A percentile compares a stretch with the other conserved stretches of the same genome.
phyloP scores from a whole-genome alignment of 2,113 vertebrate genomes.

The Platysternon megacephalum region DNA sequence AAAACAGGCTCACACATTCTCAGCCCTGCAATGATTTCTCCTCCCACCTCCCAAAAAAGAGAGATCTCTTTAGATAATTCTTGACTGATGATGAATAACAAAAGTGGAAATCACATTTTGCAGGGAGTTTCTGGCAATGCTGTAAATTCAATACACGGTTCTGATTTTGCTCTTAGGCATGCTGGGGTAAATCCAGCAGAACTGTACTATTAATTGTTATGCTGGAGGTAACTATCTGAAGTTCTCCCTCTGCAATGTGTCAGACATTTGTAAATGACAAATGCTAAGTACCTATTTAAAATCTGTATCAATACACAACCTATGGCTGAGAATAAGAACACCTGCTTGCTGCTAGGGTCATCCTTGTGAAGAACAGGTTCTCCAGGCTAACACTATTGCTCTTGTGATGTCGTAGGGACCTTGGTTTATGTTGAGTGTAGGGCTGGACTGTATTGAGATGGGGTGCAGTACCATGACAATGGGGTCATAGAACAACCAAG shows the following conservation, averaged over 20 bases:
- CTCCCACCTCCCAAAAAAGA: neutral
- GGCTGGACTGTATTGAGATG: neutral
- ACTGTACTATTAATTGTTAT: neutral
- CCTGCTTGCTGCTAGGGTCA: neutral
- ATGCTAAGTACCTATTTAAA: neutral
- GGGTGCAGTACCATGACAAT: neutral
- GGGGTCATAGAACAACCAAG: fast-evolving
- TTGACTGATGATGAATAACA: neutral
- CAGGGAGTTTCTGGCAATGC: neutral
- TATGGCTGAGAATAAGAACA: neutral
- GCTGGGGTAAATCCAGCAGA: neutral
- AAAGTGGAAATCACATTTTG: neutral
- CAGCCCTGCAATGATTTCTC: neutral
- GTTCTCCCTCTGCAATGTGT: neutral
- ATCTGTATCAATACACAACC: neutral
- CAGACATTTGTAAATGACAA: fast-evolving
- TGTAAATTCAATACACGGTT: neutral
- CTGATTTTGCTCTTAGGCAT: neutral
- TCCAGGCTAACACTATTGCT: neutral
- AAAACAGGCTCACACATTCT: neutral
- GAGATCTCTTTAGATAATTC: neutral
- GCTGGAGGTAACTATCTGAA: too few relatives aligned
- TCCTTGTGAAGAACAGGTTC: fast-evolving
- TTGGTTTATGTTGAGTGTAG: neutral
- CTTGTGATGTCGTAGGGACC: fast-evolving